Base-by-base conservation (phyloP, 2,888 invertebrate genomes). In the Harmothoe impar region DNA sequence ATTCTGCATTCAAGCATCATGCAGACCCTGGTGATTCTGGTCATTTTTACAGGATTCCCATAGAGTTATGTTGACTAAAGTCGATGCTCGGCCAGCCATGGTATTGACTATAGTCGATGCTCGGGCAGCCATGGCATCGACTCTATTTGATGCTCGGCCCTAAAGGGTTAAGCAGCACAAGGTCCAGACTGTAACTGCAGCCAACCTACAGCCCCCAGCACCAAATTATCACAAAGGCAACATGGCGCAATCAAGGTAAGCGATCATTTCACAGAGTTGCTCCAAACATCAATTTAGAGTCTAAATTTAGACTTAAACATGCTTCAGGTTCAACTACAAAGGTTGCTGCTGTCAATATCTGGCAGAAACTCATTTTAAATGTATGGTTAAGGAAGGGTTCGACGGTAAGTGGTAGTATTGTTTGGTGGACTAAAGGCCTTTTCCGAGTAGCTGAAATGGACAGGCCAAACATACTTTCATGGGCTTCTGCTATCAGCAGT, bases 331-430 rank as follows among this genome's bases (percentile, higher is more conserved):
- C 12, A n/a, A 20, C 72, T 15, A 72, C 72, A 72, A 72, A 72
- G 72, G 72, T 72, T 25, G 72, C 29, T 15, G 72, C 72, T 72
- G 72, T 72, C 72, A 72, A 72, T 72, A 72, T 72, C 72, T 72
- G 72, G 72, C 72, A 72, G 72, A 72, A 72, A 72, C 72, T 72
- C 72, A 72, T 25, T 72, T 29, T 17, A 72, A 72, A 12, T 72
- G 5, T 25, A 72, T 72, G 72, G 25, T 72, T 72, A 72, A 72
- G 72, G 25, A 25, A n/a, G 1, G 72, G 72, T 25, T 72, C 5
- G 72, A 72, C 72, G 25, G 72, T 25, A 15, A 72, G 3, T 5
- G 29, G 72, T 3, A 5, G 29, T 72, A 15, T 15, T 0, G 72
- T 25, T 31, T 72, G 29, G 72, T 25, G 72, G 17, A 72, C 25